Base-by-base conservation (phyloP, 92 coral and sea anemone genomes). In the Zoanthus gigantus region DNA sequence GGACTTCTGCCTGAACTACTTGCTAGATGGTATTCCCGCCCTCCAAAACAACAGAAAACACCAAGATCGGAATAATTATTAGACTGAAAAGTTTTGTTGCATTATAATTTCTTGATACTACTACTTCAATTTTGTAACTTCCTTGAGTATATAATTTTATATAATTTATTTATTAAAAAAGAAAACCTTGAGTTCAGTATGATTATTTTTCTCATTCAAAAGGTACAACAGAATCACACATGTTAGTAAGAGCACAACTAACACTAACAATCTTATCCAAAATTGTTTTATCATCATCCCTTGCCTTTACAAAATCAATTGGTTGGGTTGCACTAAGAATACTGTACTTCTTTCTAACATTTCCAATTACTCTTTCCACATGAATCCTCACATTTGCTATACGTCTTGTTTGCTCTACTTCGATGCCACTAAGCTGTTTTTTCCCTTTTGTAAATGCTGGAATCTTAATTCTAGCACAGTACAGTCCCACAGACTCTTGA, bases 241-340 rank as follows among this genome's bases (percentile, higher is more conserved):
- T 60, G 88, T 89, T 89, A 71, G 28, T 83, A 56, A 85, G 89
- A 58, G 90, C 90, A 92, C 92, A 89, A 79, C 86, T 65, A 78
- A 80, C 89, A 75, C 92, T 92, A 66, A 92, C 94, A 83, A 92
- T 89, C 86, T 89, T 92, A 74, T 92, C 92, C 80, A 89, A 89
- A 72, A 84, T 78, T 78, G 92, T 78, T 78, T 72, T 76, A 81
- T 88, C 94, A 46, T 84, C 90, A 82, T 66, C 45, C 45, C 88
- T 48, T 31, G 87, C 91, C 48, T 76, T 78, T 23, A 79, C 91
- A 91, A 91, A 88, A 67, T 88, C 75, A 83, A 91, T 91, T 67
- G 91, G 86, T 81, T 82, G 93, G 72, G 93, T 91, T 54, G 88
- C 63, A 66, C 85, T 63, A 72, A 91, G 79, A 76, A 91, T 88